These are phyloP conservation scores for Choloepus hoffmanni DNA, from an alignment of 2,113 vertebrate species.

Conservation along the genomic window DNA sequence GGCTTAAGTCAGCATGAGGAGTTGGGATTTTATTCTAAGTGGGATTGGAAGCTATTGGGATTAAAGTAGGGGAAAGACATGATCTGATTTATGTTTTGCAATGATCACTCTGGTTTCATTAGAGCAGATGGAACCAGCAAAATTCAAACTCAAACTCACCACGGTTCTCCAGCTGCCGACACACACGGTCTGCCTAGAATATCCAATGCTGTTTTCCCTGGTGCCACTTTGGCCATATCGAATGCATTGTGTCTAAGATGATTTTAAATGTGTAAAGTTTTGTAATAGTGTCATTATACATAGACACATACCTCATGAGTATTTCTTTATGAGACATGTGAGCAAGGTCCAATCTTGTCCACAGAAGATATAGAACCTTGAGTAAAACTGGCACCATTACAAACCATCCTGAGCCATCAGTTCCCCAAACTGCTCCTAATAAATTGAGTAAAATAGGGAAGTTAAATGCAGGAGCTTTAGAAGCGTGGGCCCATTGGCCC, in stretches of 20 bases:
- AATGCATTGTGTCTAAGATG: neutral
- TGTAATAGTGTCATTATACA: neutral
- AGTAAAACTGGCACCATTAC: slow-evolving; percentile 1
- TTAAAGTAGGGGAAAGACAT: neutral
- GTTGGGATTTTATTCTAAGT: neutral
- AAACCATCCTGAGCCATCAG: neutral
- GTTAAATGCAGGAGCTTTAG: slow-evolving; percentile 9
- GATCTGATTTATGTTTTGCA: slow-evolving; percentile 54
- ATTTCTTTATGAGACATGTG: slow-evolving; percentile 44
- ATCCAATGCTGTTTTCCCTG: neutral
- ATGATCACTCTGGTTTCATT: neutral
- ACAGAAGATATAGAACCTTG: slow-evolving; percentile 17
- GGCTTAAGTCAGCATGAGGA: neutral
- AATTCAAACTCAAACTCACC: slow-evolving; percentile 59
- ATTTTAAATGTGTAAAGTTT: neutral
- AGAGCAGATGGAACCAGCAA: slow-evolving; percentile 66
- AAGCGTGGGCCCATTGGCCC: slow-evolving; percentile 1
- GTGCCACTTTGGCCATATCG: neutral
- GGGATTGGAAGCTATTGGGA: neutral
- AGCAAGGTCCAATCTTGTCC: neutral
- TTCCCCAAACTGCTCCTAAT: slow-evolving; percentile 27
- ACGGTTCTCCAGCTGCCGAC: slow-evolving; percentile 18
- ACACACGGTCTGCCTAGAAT: neutral
- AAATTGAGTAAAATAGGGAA: slow-evolving; percentile 16
- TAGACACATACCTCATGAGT: neutral